These are phyloP conservation scores for Rallus limicola DNA, from an alignment of 2,113 vertebrate genomes.

Conservation along the genomic window DNA sequence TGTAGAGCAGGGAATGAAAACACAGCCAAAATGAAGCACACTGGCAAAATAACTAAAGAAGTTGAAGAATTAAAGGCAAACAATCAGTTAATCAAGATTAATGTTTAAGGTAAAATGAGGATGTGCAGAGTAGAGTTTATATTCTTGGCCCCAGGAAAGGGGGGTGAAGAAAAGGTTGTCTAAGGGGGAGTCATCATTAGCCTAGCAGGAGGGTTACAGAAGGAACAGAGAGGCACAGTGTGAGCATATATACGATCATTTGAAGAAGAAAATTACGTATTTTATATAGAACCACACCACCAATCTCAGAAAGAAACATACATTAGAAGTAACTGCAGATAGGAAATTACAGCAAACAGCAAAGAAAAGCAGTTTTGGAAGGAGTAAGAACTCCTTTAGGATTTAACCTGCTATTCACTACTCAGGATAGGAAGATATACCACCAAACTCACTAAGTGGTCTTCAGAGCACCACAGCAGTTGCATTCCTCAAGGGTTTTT, in stretches of 20 bases:
- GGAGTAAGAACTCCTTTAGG: background rate
- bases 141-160: constrained; percentile 40
- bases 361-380: background rate
- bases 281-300: background rate
- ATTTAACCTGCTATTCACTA: background rate
- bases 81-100: background rate
- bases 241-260: background rate
- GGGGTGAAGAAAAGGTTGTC: constrained; percentile 21
- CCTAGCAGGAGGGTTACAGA: constrained; percentile 17
- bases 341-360: background rate
- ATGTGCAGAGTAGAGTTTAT: background rate
- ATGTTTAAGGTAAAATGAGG: background rate
- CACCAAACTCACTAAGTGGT: background rate
- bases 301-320: background rate
- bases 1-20: background rate
- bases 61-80: background rate
- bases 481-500: background rate
- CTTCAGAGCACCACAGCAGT: background rate
- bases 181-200: constrained; percentile 29
- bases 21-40: background rate
- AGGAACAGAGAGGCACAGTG: background rate
- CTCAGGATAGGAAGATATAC: background rate
- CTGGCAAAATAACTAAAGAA: background rate
- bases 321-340: background rate
- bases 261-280: background rate